These are phyloP conservation scores for Silurus glanis DNA, from an alignment of 2,113 vertebrate species.

Conservation along the genomic window DNA sequence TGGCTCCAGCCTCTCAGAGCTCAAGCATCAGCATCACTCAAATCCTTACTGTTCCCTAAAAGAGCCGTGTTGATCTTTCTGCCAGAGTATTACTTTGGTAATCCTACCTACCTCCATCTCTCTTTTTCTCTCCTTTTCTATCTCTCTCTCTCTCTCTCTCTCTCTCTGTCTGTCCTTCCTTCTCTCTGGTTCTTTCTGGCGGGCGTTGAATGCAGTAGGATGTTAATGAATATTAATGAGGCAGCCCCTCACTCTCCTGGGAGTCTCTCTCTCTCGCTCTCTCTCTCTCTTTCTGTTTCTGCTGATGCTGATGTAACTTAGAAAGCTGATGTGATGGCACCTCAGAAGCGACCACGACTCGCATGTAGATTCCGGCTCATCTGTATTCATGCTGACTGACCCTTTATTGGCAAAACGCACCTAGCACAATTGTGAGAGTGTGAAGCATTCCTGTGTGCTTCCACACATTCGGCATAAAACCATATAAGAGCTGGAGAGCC, in stretches of 20 bases:
- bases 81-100: slow-evolving; percentile 58
- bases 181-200: slow-evolving; percentile 48
- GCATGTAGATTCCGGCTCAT: slow-evolving; percentile 63
- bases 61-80: slow-evolving; percentile 61
- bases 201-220: slow-evolving; percentile 52
- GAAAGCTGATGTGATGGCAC: slow-evolving; percentile 57
- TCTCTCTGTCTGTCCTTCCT: neutral
- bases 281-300: slow-evolving; percentile 67
- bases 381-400: slow-evolving; percentile 57
- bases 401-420: slow-evolving; percentile 51
- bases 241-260: slow-evolving; percentile 49
- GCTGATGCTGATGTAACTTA: slow-evolving; percentile 67
- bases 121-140: neutral
- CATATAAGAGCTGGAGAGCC: neutral
- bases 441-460: neutral
- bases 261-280: slow-evolving; percentile 48
- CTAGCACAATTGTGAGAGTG: slow-evolving; percentile 10
- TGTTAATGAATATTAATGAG: slow-evolving; percentile 70
- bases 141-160: slow-evolving; percentile 13
- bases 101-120: slow-evolving; percentile 47
- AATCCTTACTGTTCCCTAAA: slow-evolving; percentile 48
- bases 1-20: slow-evolving; percentile 1
- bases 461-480: slow-evolving; percentile 4
- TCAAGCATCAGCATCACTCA: neutral
- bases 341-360: slow-evolving; percentile 46